Evolutionary conservation across 2,888 invertebrate genomes (phyloP), one percentile per base, ranked within the genome.

Genomic region (Hydroisotoma schaefferi): DNA sequence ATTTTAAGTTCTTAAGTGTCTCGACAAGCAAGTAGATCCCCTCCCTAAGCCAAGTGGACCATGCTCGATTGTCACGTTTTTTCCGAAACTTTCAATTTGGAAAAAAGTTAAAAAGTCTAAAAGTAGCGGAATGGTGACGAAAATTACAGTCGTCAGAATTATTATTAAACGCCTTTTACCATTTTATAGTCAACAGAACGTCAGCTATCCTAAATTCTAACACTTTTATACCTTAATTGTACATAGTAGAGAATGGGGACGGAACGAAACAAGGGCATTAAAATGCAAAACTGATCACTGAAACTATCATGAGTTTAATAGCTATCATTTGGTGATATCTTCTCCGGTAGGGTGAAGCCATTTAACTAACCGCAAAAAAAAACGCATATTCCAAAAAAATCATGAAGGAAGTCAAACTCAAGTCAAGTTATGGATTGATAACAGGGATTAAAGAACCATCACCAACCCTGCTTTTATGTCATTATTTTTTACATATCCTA

Each of bases 71-170:
- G 67, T 67, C 67, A 67, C 67, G 67, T 67, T 59, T 67, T 59
- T 60, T 49, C 22, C 6, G 43, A 33, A 25, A 40, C 53, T 38
- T 53, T 53, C 40, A 53, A 53, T 53, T 40, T 53, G 33, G 20
- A 15, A 10, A 53, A 29, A 53, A 18, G 53, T 22, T 37, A 40
- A 43, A 38, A n/a, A 53, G 18, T 12, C 5, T 40, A 15, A 33
- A 53, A 38, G 53, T 38, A 53, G 53, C 38, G 53, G 53, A 53
- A 26, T 43, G 43, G 43, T 40, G 38, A 53, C 53, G 58, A 58
- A 65, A 65, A 65, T 65, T 65, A 60, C 59, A 65, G 64, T 61
- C 58, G 61, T 65, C 64, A 61, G 59, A 61, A 61, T 65, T 61
- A 65, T 61, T 61, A 61, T 65, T 65, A 58, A 57, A 52, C 56